Evolutionary conservation across 2,797 vertebrate species (phyloP), one percentile per base, ranked within the genome.

Genomic region (Danio jaintianensis): DNA sequence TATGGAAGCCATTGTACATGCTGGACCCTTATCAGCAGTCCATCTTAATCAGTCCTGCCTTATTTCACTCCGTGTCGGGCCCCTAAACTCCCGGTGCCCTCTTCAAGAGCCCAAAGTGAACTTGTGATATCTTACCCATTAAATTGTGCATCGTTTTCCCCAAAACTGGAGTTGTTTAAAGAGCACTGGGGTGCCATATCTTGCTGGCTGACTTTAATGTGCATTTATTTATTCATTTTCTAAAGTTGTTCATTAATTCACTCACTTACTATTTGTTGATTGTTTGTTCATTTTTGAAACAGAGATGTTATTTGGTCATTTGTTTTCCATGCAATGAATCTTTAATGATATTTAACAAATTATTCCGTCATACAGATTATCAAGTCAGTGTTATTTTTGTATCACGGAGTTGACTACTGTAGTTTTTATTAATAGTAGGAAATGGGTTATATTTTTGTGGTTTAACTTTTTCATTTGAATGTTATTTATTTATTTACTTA

Each of bases 11-110:
- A 81, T 85, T 85, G 81, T 87, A 68, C 84, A 83, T 68, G 68
- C 80, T 79, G 77, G 45, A 73, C 70, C 8, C 53, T 86, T 83
- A 88, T 88, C 82, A 77, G 56, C 50, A 82, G 80, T 86, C 81
- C 55, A 86, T 88, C 84, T 89, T 77, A 71, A 86, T 84, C 84
- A 87, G 89, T 86, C 73, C 73, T 85, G 70, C 63, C 50, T 87
- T 83, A 82, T 84, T 63, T 84, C 67, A 85, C 81, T 84, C 68
- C 36, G 40, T 71, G 82, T 69, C 66, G 15, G 29, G 68, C 45
- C 64, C 72, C 29, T 20, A 45, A 43, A 56, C 43, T 71, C 16
- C 22, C 9, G 4, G 22, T 55, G 13, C 45, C 62, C 59, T 52
- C 52, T 36, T 18, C 47, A 45, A 50, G 7, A 43, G 58, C 29